Conservation (phyloP, 2,888 invertebrate species). For the Julus scanicus region DNA sequence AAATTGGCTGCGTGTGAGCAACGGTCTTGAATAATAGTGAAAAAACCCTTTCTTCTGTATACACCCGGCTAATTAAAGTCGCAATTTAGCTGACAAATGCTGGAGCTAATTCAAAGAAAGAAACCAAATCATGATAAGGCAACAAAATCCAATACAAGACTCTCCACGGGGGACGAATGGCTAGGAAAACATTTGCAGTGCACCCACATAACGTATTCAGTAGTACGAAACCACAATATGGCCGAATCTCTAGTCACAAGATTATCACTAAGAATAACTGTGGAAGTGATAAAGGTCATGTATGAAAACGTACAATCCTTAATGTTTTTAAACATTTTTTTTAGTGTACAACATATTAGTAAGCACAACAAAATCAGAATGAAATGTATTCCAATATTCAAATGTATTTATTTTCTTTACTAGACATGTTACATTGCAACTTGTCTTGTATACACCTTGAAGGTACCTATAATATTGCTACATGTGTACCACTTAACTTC, state of each 20-base stretch:
- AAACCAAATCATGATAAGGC: slow-evolving; percentile 33
- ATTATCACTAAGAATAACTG: no score
- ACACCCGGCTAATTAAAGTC: slow-evolving; percentile 26
- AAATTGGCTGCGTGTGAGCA: slow-evolving; percentile 26
- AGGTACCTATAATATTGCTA: no score
- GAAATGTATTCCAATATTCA: no score
- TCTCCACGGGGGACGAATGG: slow-evolving; percentile 5
- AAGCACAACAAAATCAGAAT: no score
- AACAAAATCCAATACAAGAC: not conserved
- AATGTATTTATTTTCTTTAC: no score
- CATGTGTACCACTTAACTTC: no score
- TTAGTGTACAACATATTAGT: no score
- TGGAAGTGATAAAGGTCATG: no score
- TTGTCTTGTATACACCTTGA: no score
- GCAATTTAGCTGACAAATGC: slow-evolving; percentile 33
- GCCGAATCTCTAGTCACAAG: not conserved
- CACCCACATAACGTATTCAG: not conserved
- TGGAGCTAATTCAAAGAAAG: slow-evolving; percentile 33
- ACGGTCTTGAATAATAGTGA: slow-evolving; percentile 18
- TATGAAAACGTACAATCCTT: no score
- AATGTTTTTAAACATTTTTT: no score
- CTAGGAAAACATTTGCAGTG: slow-evolving; percentile 14
- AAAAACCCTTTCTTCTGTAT: slow-evolving; percentile 24
- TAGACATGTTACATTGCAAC: no score
- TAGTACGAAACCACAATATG: not conserved